Percentiles rank a stretch among this genome's conserved stretches.
Evolutionary conservation across 2,797 vertebrate species (phyloP).

Genomic region (Benthosema pterotum): DNA sequence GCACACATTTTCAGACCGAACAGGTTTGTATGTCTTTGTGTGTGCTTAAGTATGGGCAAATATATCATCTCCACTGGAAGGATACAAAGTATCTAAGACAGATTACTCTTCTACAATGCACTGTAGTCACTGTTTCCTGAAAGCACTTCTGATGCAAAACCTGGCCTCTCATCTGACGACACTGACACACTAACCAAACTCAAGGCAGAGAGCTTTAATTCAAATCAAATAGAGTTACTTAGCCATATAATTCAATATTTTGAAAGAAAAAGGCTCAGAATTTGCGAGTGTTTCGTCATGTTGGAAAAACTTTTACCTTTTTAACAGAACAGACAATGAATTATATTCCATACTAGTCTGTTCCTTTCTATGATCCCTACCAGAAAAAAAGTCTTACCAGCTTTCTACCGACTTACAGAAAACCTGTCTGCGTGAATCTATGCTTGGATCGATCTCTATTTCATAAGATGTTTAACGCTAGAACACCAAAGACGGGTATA

Average conservation of each 20-base stretch:
- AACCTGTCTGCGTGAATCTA: neutral
- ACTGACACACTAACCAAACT: constrained; percentile 13
- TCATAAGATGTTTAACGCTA: neutral
- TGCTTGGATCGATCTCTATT: constrained; percentile 11
- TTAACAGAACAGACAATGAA: too few species aligned
- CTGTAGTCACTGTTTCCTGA: constrained; percentile 5
- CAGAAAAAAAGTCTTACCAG: too few species aligned
- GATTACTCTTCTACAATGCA: constrained; percentile 18
- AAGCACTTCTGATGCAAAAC: constrained; percentile 25
- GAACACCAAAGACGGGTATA: too few species aligned
- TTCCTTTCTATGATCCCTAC: too few species aligned
- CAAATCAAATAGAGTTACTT: constrained; percentile 22
- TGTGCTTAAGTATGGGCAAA: neutral
- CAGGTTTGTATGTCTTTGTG: neutral
- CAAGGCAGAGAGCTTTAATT: constrained; percentile 7
- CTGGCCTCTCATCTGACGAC: constrained; percentile 33
- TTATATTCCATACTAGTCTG: too few species aligned
- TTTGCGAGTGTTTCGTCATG: too few species aligned
- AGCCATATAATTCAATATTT: constrained; percentile 22
- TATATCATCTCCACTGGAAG: constrained; percentile 17
- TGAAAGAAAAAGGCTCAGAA: neutral
- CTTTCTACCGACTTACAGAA: too few species aligned
- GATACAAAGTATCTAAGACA: constrained; percentile 10
- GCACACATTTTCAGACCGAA: constrained; percentile 11
- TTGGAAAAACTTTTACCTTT: constrained; percentile 3